Evolutionary conservation across 2,113 vertebrate genomes (phyloP), one percentile per base, ranked within the genome.

Genomic region (Scartelaos histophorus): DNA sequence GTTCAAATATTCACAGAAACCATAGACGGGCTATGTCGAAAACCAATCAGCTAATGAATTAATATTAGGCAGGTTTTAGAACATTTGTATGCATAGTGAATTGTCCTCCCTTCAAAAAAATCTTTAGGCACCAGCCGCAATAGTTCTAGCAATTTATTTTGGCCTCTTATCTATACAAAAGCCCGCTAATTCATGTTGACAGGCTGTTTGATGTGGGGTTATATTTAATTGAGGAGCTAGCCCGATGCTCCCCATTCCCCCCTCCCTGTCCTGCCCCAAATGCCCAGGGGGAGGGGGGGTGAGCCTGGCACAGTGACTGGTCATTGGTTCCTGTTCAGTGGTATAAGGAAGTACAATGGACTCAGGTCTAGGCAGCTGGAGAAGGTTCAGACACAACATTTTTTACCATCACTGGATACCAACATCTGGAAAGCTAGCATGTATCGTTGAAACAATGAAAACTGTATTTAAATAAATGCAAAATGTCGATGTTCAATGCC

Each of bases 141-240:
- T 89, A 86, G 84, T 82, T 82, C 78, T 79, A 80, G 71, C 80
- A 83, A 89, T 89, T 87, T 86, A 85, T 86, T 85, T 83, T 75
- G 74, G 85, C 80, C 87, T 89, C 84, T 90, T 89, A 91, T 92
- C 88, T 81, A 76, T 78, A 88, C 88, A 92, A 92, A 90, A 80
- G 87, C 49, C 70, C 73, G 74, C 84, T 92, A 92, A 93, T 85
- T 79, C 87, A 89, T 81, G 87, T 81, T 90, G 90, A 90, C 91
- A 90, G 83, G 66, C 76, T 17, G 85, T 92, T 90, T 92, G 89
- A 93, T 93, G 90, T 88, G 71, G 84, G 88, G 85, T 87, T 91
- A 89, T 87, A 86, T 91, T 92, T 91, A 91, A 93, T 90, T 89
- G 87, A 89, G 80, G 74, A 85, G 85, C 82, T 87, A 86, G 81